These are phyloP conservation scores for Clarias macrocephalus DNA, from an alignment of 2,113 vertebrate genomes.

Conservation along the genomic window DNA sequence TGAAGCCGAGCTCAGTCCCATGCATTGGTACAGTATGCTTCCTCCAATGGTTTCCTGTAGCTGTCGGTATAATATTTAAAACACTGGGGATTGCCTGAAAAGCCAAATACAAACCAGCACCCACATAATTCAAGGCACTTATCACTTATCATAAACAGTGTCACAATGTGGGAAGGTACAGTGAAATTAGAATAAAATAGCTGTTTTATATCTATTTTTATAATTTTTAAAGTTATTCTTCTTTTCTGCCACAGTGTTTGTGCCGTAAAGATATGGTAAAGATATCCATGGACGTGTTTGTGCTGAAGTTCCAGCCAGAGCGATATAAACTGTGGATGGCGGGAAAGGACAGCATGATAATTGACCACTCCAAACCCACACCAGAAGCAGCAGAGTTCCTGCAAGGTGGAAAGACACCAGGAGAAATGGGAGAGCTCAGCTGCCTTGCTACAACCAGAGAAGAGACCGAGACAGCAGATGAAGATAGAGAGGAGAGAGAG, in stretches of 20 bases:
- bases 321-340: constrained; percentile 95
- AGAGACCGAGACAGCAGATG: constrained; percentile 48
- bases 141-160: too few species aligned
- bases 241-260: constrained; percentile 79
- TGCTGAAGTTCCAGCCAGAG: constrained; percentile 92
- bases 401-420: constrained; percentile 58
- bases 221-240: background rate
- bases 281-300: constrained; percentile 98
- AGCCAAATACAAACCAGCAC: too few species aligned
- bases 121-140: too few species aligned
- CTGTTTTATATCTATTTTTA: background rate
- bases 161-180: background rate
- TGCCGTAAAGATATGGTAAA: constrained; percentile 98
- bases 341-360: constrained; percentile 83
- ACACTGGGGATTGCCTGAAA: too few species aligned
- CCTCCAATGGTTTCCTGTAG: too few species aligned
- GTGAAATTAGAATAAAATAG: background rate
- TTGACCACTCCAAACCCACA: constrained; percentile 88
- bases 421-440: constrained; percentile 28
- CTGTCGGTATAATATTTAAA: too few species aligned
- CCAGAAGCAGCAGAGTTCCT: constrained; percentile 84
- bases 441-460: constrained; percentile 54
- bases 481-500: constrained; percentile 47
- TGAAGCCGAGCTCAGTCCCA: background rate
- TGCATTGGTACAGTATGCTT: background rate